A percentile compares a stretch with the other conserved stretches of the same genome.
Conservation (phyloP, 2,797 vertebrate species). For the Thunnus albacares region DNA sequence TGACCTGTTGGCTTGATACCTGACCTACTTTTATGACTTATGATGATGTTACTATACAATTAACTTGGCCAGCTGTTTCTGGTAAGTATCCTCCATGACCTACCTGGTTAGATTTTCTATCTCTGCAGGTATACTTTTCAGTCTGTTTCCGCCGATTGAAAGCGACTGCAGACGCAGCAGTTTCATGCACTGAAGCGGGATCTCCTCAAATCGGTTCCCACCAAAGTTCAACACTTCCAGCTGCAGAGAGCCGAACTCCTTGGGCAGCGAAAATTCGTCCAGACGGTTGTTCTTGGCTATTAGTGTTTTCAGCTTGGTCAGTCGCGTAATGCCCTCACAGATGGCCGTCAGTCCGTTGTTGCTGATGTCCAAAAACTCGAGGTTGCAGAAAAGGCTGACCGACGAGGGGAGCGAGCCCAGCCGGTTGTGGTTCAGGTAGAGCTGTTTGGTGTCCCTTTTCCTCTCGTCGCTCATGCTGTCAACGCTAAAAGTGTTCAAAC, state of each 20-base stretch:
- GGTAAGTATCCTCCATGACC: background rate
- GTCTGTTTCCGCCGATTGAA: conserved; percentile 94
- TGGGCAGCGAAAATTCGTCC: conserved; percentile 92
- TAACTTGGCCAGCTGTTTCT: background rate
- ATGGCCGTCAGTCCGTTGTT: conserved; percentile 89
- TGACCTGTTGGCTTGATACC: background rate
- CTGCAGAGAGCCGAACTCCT: conserved; percentile 89
- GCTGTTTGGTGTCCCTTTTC: conserved; percentile 83
- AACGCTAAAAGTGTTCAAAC: conserved; percentile 77
- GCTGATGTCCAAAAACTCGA: conserved; percentile 94
- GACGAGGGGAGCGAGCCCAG: conserved; percentile 84
- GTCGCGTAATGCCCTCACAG: conserved; percentile 87
- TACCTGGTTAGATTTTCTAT: conserved; percentile 94
- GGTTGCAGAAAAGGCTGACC: conserved; percentile 87
- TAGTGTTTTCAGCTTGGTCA: conserved; percentile 89
- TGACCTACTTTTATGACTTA: background rate
- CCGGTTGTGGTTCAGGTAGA: conserved; percentile 90
- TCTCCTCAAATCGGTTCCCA: conserved; percentile 94
- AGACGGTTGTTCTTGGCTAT: conserved; percentile 97
- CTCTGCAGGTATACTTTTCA: conserved; percentile 92
- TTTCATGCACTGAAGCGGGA: conserved; percentile 90
- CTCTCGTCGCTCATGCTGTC: conserved; percentile 84
- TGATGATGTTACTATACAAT: background rate
- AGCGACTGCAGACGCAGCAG: conserved; percentile 92
- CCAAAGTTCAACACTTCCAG: conserved; percentile 95